These are phyloP conservation scores for Neelides folsomi DNA, from an alignment of 2,888 invertebrate species.

Conservation along the genomic window DNA sequence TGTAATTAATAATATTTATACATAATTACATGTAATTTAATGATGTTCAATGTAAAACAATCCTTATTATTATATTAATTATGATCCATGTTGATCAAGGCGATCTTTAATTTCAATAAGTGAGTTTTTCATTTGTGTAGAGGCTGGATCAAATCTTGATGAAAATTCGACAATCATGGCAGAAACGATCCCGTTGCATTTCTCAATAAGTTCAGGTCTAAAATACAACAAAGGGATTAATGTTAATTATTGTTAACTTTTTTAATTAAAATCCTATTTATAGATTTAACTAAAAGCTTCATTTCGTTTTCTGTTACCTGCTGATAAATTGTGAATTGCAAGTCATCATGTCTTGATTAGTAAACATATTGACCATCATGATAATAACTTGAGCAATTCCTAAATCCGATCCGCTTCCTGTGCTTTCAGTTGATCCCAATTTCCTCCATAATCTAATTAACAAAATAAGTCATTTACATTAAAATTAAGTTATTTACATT, in stretches of 20 bases:
- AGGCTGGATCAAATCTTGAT: conserved; percentile 25
- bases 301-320: conserved; percentile 7
- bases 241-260: too few species aligned
- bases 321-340: conserved; percentile 8
- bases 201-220: conserved; percentile 28
- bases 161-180: conserved; percentile 32
- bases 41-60: too few species aligned
- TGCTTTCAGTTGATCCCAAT: conserved; percentile 24
- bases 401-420: conserved; percentile 16
- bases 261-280: too few species aligned
- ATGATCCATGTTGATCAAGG: conserved; percentile 15
- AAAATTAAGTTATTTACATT: too few species aligned
- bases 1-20: too few species aligned
- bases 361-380: conserved; percentile 24
- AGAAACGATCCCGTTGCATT: conserved; percentile 28
- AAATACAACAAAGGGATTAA: background rate
- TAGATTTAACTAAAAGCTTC: too few species aligned
- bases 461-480: background rate
- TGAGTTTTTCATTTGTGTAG: conserved; percentile 14
- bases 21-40: too few species aligned
- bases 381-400: conserved; percentile 28
- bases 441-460: conserved; percentile 8
- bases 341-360: conserved; percentile 21
- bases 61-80: background rate
- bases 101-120: conserved; percentile 18